Evolutionary conservation across 2,113 vertebrate genomes (phyloP).

Genomic region (Ictalurus furcatus): DNA sequence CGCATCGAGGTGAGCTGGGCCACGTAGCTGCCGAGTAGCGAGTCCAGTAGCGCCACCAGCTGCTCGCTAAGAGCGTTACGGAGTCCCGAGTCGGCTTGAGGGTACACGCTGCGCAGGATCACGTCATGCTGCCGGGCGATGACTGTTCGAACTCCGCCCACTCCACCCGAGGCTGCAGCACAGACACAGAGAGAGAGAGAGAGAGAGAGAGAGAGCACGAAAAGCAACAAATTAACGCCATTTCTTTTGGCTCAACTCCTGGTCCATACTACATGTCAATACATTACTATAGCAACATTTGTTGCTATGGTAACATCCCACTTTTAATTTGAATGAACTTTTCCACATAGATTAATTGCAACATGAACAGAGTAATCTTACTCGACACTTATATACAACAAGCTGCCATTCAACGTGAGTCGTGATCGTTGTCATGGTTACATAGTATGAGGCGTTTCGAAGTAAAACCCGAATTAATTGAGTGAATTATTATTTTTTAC

Average conservation of each 20-base stretch:
- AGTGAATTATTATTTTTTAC: too few relatives aligned
- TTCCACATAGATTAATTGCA: background rate
- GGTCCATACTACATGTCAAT: background rate
- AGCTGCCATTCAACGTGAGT: background rate
- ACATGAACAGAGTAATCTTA: background rate
- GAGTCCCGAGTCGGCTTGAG: constrained; percentile 84
- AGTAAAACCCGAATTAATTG: too few relatives aligned
- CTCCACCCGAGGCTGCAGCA: constrained; percentile 76
- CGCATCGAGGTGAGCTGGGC: constrained; percentile 87
- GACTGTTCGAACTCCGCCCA: constrained; percentile 73
- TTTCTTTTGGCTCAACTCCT: background rate
- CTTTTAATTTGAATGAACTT: background rate
- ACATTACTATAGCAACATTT: background rate
- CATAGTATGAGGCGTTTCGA: background rate
- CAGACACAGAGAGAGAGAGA: constrained; percentile 1
- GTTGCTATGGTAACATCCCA: background rate
- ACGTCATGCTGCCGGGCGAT: constrained; percentile 81
- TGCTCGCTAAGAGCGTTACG: constrained; percentile 84
- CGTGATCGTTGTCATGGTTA: background rate
- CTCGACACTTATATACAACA: too few relatives aligned
- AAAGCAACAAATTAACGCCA: background rate
- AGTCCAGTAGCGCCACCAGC: constrained; percentile 86
- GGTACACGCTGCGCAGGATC: constrained; percentile 85
- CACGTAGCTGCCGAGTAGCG: constrained; percentile 83
- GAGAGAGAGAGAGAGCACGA: background rate